Percentiles rank a stretch among this genome's conserved stretches.
Evolutionary conservation across 2,888 invertebrate species (phyloP).

Genomic region (Tanypteryx hageni): DNA sequence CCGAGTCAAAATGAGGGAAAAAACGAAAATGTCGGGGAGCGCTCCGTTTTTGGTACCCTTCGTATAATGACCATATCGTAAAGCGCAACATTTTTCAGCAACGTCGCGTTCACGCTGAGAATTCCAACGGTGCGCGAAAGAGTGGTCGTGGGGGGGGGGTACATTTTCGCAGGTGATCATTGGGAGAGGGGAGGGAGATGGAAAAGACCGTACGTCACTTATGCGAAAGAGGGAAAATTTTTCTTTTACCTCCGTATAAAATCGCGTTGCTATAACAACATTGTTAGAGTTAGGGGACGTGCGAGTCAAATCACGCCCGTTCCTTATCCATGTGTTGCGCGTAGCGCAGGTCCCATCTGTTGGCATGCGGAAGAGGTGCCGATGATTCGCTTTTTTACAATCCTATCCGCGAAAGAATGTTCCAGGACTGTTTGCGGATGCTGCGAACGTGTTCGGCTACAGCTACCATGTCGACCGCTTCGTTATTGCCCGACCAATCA

Average conservation of each 20-base stretch:
- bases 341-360: neutral
- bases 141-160: neutral
- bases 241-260: neutral
- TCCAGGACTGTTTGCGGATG: no score
- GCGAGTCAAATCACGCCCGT: neutral
- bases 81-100: neutral
- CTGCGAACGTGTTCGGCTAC: no score
- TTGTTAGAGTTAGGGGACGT: neutral
- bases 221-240: slow-evolving; percentile 8
- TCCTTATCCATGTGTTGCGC: neutral
- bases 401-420: no score
- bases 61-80: neutral
- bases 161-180: neutral
- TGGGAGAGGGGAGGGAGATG: neutral
- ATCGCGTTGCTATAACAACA: neutral
- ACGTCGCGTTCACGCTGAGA: neutral
- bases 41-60: neutral
- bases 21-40: neutral
- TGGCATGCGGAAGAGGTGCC: neutral
- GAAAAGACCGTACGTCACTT: neutral
- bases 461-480: no score
- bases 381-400: no score
- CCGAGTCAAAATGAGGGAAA: neutral
- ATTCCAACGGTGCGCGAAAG: neutral
- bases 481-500: no score